These are phyloP conservation scores for Dolichotis patagonum DNA, from an alignment of 2,113 vertebrate species.

Conservation along the genomic window DNA sequence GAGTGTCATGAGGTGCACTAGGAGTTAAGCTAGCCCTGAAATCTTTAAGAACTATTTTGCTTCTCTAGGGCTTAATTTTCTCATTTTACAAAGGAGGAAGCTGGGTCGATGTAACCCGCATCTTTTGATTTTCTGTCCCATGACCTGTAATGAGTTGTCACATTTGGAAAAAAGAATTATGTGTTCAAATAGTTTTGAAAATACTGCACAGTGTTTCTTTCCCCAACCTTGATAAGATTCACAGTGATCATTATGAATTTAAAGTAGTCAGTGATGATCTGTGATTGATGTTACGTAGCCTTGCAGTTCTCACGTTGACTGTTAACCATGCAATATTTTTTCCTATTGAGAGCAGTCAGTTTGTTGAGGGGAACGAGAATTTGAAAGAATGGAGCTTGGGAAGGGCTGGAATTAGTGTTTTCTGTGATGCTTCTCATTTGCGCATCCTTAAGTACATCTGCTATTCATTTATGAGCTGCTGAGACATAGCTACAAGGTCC, in stretches of 20 bases:
- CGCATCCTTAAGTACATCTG: neutral
- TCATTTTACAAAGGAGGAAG: neutral
- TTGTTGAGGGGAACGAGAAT: neutral
- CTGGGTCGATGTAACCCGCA: neutral
- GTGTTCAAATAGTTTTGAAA: neutral
- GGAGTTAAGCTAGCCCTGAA: neutral
- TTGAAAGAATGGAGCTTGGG: neutral
- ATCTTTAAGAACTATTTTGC: neutral
- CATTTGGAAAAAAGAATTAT: neutral
- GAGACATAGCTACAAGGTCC: neutral
- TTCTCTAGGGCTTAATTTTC: neutral
- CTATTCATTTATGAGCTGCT: neutral
- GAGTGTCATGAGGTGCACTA: fast-evolving
- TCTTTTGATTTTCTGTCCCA: neutral
- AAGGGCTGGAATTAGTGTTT: neutral
- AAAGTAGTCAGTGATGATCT: neutral
- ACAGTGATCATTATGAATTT: neutral
- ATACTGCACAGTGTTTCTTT: neutral
- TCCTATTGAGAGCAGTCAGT: neutral
- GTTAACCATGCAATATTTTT: neutral
- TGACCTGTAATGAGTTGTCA: neutral
- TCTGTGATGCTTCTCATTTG: neutral
- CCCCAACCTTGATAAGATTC: neutral
- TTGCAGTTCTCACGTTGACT: neutral
- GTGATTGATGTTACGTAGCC: neutral